Evolutionary conservation across 2,888 invertebrate genomes (phyloP).

Genomic region (Himalopsyche anomala): DNA sequence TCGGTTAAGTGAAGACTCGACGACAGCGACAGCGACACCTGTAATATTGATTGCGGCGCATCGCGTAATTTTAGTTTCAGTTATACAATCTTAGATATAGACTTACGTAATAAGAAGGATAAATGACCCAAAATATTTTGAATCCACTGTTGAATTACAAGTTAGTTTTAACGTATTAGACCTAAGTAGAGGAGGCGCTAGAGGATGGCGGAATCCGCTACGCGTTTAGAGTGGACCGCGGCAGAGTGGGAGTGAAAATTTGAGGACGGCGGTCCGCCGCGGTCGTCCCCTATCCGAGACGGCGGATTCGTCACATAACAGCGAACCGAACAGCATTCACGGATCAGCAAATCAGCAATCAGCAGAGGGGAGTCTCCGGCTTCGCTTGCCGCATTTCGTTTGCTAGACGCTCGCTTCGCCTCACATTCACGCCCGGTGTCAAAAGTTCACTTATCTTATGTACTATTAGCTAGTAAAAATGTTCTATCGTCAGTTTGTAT

Average conservation of each 20-base stretch:
- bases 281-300: conserved; percentile 5
- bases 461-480: conserved; percentile 64
- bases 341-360: conserved; percentile 45
- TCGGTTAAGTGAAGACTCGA: conserved; percentile 14
- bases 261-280: conserved; percentile 63
- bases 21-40: conserved; percentile 20
- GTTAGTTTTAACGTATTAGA: conserved; percentile 41
- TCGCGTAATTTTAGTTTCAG: conserved; percentile 49
- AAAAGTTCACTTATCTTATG: conserved; percentile 70
- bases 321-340: conserved; percentile 44
- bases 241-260: conserved; percentile 61
- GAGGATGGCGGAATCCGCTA: conserved; percentile 20
- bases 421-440: conserved; percentile 68
- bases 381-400: conserved; percentile 62
- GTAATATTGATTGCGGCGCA: conserved; percentile 36
- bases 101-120: conserved; percentile 37
- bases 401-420: conserved; percentile 60
- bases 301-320: conserved; percentile 22
- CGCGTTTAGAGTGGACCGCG: conserved; percentile 66
- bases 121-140: conserved; percentile 42
- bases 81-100: conserved; percentile 44
- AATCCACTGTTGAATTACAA: conserved; percentile 36
- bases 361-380: conserved; percentile 47
- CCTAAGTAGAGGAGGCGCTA: conserved; percentile 46
- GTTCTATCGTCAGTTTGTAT: conserved; percentile 62